Percentiles rank a stretch among this genome's conserved stretches.
phyloP scores from a whole-genome alignment of 2,888 invertebrate genomes.

The Imbricaverruca yamaguchii region DNA sequence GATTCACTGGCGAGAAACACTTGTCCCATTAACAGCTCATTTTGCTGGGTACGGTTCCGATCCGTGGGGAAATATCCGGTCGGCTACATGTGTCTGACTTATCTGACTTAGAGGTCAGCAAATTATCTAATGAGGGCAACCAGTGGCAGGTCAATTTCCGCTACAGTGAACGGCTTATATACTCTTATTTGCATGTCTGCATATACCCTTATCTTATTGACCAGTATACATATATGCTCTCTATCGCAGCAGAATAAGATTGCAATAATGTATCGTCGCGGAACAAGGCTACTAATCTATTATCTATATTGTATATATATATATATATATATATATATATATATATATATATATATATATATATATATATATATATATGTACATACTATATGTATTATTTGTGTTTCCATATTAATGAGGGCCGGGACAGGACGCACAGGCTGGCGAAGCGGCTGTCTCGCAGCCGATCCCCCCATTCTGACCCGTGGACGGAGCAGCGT shows the following conservation, averaged over 20 bases:
- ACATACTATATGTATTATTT: too few relatives aligned
- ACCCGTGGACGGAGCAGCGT: background rate
- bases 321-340: too few relatives aligned
- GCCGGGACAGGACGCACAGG: too few relatives aligned
- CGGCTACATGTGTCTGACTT: background rate
- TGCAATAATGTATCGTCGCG: background rate
- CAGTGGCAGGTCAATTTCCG: background rate
- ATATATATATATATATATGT: too few relatives aligned
- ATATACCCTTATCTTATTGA: too few relatives aligned
- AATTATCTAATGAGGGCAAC: background rate
- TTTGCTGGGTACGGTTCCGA: too few relatives aligned
- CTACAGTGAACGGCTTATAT: background rate
- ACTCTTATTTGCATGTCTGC: too few relatives aligned
- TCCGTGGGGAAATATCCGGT: background rate
- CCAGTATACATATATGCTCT: background rate
- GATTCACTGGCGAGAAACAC: background rate
- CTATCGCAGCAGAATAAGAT: background rate
- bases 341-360: too few relatives aligned
- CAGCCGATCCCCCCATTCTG: background rate
- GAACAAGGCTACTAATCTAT: too few relatives aligned
- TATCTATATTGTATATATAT: too few relatives aligned
- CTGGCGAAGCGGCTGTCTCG: too few relatives aligned
- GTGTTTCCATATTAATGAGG: too few relatives aligned
- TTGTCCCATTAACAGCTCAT: background rate
- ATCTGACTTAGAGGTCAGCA: background rate